These are phyloP conservation scores for Trichomalopsis sarcophagae DNA, from an alignment of 1,140 invertebrate species.

Conservation along the genomic window DNA sequence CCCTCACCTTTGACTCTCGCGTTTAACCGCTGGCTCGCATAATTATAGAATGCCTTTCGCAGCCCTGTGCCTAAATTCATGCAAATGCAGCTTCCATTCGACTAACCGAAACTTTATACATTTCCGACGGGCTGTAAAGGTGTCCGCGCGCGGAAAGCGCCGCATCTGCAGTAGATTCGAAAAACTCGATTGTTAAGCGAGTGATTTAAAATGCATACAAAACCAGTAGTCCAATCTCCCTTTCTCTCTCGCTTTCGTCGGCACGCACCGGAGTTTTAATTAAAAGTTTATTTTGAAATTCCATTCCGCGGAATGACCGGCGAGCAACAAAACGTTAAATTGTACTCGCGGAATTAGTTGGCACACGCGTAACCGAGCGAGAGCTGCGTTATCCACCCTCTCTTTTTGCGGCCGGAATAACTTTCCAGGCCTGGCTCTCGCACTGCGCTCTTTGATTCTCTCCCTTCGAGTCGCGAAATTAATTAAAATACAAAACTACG, in stretches of 20 bases:
- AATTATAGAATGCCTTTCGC: neutral
- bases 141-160: no score
- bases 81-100: no score
- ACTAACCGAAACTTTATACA: no score
- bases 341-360: constrained; percentile 37
- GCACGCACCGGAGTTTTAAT: constrained; percentile 38
- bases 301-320: constrained; percentile 31
- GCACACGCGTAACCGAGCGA: neutral
- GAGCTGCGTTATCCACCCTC: no score
- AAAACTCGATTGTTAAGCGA: constrained; percentile 32
- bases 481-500: neutral
- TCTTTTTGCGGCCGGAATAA: neutral
- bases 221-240: neutral
- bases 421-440: neutral
- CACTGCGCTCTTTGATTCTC: neutral
- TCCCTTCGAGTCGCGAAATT: neutral
- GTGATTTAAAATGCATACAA: constrained; percentile 43
- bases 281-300: constrained; percentile 51
- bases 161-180: neutral
- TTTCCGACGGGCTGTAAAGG: no score
- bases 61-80: neutral
- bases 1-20: no score
- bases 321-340: constrained; percentile 37
- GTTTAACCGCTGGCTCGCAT: neutral
- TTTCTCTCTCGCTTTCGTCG: neutral